Evolutionary conservation across 2,113 vertebrate species (phyloP), one percentile per base, ranked within the genome.

Genomic region (Seriola aureovittata): DNA sequence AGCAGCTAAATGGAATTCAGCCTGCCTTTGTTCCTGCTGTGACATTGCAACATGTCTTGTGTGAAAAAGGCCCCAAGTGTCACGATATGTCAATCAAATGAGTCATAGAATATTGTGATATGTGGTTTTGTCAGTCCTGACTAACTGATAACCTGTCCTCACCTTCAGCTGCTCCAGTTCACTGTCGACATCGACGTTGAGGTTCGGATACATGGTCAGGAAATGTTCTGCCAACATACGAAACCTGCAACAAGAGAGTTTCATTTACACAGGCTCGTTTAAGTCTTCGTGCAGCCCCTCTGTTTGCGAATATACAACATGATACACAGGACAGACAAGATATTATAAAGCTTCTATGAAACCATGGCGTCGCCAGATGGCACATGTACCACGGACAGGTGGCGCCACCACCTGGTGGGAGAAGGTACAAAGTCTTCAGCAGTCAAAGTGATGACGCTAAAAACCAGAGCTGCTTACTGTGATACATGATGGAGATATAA

Each of bases 141-240:
- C 21, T 32, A 23, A 1, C 13, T 9, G 34, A 40, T 19, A 21
- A 57, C 17, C 21, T 9, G 64, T 44, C 34, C 80, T 94, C 87
- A 97, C 96, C 95, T 95, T 96, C 50, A 97, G 81, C 77, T 96
- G 94, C 71, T 93, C 38, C 44, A 97, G 93, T 75, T 97, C 96
- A 10, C 67, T 68, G 4, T 96, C 92, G 0, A 93, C 85, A 71
- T 96, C 90, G 0, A 96, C 84, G 75, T 94, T 94, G 0, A 96
- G 94, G 21, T 94, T 93, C 3, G 95, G 94, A 85, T 96, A 97
- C 87, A 94, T 96, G 0, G 91, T 85, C 86, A 92, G 90, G 87
- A 95, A 96, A 68, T 96, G 95, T 5, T 93, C 88, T 0, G 96
- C 96, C 86, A 97, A 78, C 71, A 93, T 90, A 5, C 89, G 94